Evolutionary conservation across 2,797 vertebrate species (phyloP).

Genomic region (Synanceia verrucosa): DNA sequence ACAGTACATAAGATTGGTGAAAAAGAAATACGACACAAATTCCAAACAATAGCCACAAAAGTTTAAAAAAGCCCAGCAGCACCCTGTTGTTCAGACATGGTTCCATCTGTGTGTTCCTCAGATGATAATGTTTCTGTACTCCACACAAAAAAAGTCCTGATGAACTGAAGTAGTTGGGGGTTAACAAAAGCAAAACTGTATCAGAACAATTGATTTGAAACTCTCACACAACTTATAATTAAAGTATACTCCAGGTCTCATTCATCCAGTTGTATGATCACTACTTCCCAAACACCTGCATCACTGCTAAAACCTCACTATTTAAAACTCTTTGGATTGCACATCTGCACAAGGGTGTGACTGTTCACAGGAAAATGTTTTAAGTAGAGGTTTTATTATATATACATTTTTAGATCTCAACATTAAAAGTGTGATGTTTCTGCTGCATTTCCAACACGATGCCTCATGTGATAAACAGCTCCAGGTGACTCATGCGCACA

Average conservation of each 20-base stretch:
- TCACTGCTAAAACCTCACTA: not conserved
- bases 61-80: not conserved
- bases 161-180: no score
- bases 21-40: not conserved
- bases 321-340: not conserved
- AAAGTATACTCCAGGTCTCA: not conserved
- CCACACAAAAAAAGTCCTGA: not conserved
- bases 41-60: not conserved
- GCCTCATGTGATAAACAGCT: conserved; percentile 58
- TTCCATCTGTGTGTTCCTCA: not conserved
- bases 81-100: conserved; percentile 7
- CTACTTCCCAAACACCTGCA: not conserved
- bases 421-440: conserved; percentile 32
- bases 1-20: not conserved
- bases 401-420: no score
- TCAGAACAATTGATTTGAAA: not conserved
- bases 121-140: not conserved
- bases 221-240: not conserved
- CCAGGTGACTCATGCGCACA: conserved; percentile 50
- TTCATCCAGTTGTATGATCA: not conserved
- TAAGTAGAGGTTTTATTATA: not conserved
- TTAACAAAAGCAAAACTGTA: not conserved
- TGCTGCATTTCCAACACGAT: conserved; percentile 29
- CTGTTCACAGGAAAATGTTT: no score
- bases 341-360: no score